Base-by-base conservation (phyloP, 2,113 vertebrate genomes). In the Alligator sinensis region DNA sequence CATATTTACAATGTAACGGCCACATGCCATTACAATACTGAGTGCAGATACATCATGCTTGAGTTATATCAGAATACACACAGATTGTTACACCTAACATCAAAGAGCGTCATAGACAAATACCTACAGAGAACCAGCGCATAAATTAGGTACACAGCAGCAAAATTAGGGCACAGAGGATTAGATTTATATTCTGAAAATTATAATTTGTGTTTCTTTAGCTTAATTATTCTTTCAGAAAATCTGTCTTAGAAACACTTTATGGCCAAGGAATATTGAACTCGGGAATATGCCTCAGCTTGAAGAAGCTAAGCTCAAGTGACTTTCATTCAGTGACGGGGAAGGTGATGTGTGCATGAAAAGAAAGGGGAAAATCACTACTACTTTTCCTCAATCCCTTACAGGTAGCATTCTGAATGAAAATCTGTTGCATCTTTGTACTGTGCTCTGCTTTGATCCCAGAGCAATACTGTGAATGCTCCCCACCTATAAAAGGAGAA, bases 1-100 rank as follows among this genome's bases (percentile, higher is more conserved):
- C 97, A 97, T 97, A 97, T 97, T 96, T 97, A 97, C 97, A 97
- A 84, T 70, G 93, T 79, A 94, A 96, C 15, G 82, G 96, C 86
- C 94, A 59, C 3, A 0, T 25, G 94, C 97, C 94, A 63, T 90
- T 72, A 89, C 91, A 38, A 86, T 34, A 72, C 88, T 70, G 85
- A 92, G 92, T 84, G 92, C 95, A 92, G 86, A 87, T 93, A 90
- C 89, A 89, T 92, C 96, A 95, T 97, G 97, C 97, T 95, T 28
- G 78, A 90, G 4, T 74, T 27, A 57, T 58, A 94, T 87, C 91
- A 77, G 83, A 88, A 93, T 38, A 93, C 84, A 24, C 8, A 90
- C 47, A 80, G 91, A 21, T 17, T 21, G 74, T 59, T 30, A 70
- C 28, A 60, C 57, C 54, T 12, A 84, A 93, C 87, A 78, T 3